phyloP scores from a whole-genome alignment of 2,888 invertebrate genomes.

The Catocala fraxini region DNA sequence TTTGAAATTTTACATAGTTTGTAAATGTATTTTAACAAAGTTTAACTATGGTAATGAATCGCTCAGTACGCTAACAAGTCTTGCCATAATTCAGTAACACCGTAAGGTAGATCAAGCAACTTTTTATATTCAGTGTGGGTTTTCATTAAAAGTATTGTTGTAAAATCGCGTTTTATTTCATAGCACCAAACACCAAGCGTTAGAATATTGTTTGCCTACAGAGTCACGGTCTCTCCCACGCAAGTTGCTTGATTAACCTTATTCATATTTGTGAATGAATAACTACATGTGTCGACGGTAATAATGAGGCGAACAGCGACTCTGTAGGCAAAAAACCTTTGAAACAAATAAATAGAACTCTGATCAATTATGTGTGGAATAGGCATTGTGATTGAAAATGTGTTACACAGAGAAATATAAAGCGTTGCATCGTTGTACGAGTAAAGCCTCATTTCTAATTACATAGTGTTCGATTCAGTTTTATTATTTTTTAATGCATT shows the following conservation, averaged over 20 bases:
- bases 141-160: constrained; percentile 75
- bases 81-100: constrained; percentile 21
- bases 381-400: no score
- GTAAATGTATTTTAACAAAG: no score
- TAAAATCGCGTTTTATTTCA: constrained; percentile 77
- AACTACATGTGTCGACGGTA: constrained; percentile 49
- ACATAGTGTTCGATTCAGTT: no score
- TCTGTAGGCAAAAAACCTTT: constrained; percentile 65
- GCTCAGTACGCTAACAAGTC: neutral
- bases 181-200: constrained; percentile 39
- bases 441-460: no score
- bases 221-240: constrained; percentile 79
- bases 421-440: no score
- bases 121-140: constrained; percentile 73
- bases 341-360: no score
- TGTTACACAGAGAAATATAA: no score
- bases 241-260: constrained; percentile 85
- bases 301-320: constrained; percentile 64
- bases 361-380: no score
- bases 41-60: no score
- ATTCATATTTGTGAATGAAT: constrained; percentile 56
- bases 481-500: no score
- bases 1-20: no score
- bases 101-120: constrained; percentile 85
- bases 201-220: constrained; percentile 62